Evolutionary conservation across 2,797 vertebrate genomes (phyloP).

Genomic region (Graptemys geographica): DNA sequence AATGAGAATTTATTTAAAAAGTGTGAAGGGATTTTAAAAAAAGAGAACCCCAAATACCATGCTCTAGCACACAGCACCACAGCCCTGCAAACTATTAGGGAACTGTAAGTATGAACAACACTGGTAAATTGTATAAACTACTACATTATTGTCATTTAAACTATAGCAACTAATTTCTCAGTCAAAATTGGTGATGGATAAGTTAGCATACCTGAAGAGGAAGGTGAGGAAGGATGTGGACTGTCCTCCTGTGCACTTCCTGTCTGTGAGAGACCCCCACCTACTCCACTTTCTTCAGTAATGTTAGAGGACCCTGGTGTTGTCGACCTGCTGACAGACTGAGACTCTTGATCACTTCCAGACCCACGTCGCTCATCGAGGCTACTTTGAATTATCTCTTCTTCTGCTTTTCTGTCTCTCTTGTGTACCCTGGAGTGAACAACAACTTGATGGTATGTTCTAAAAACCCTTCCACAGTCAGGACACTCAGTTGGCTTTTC

Average conservation of each 20-base stretch:
- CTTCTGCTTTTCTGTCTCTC: conserved; percentile 90
- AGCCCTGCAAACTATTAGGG: conserved; percentile 33
- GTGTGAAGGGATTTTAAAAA: not conserved
- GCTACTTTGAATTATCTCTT: conserved; percentile 88
- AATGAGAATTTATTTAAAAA: conserved; percentile 11
- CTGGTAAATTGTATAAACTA: not conserved
- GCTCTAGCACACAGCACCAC: conserved; percentile 7
- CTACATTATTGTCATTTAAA: conserved; percentile 3
- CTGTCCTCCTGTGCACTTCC: conserved; percentile 98
- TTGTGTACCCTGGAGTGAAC: conserved; percentile 97
- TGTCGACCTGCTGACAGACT: conserved; percentile 98
- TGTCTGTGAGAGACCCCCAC: conserved; percentile 95
- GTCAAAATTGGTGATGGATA: conserved; percentile 37
- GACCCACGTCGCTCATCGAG: conserved; percentile 96
- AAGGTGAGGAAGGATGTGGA: conserved; percentile 97
- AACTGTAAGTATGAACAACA: not conserved
- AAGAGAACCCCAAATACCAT: conserved; percentile 50
- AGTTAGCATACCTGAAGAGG: conserved; percentile 91
- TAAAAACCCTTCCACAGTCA: conserved; percentile 96
- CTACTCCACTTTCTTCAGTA: conserved; percentile 95
- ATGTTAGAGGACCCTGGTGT: conserved; percentile 98
- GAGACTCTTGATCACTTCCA: conserved; percentile 97
- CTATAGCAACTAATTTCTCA: not conserved
- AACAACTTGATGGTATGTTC: conserved; percentile 98
- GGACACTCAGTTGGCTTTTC: conserved; percentile 98